phyloP scores from a whole-genome alignment of 1,140 invertebrate genomes.

The Adelges cooleyi region DNA sequence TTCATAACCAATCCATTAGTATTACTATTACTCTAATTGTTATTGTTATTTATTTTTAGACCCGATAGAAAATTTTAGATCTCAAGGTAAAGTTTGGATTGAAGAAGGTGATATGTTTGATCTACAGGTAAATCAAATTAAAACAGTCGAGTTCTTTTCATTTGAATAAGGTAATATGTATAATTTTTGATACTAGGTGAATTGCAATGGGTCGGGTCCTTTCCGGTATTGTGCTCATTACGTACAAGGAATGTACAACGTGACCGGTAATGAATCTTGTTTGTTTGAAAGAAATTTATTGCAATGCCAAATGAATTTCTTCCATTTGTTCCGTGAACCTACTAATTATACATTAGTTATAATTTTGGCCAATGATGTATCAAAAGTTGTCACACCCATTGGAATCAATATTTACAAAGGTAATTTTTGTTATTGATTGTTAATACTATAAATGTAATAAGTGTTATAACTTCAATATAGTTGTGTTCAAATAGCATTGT shows the following conservation, averaged over 20 bases:
- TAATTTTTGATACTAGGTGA: slow-evolving; percentile 27
- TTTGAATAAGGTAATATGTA: not conserved
- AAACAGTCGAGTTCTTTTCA: not conserved
- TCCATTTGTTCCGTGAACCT: slow-evolving; percentile 53
- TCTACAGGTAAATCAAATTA: slow-evolving; percentile 45
- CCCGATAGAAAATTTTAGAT: slow-evolving; percentile 51
- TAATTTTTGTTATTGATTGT: no score
- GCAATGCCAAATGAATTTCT: slow-evolving; percentile 49
- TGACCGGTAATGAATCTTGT: slow-evolving; percentile 67
- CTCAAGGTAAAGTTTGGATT: slow-evolving; percentile 63
- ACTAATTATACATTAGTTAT: slow-evolving; percentile 58
- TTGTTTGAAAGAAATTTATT: slow-evolving; percentile 9
- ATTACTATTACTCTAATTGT: not conserved
- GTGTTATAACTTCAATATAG: no score
- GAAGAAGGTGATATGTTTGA: slow-evolving; percentile 63
- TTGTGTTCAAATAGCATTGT: slow-evolving; percentile 1
- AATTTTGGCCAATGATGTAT: slow-evolving; percentile 60
- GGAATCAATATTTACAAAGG: slow-evolving; percentile 71
- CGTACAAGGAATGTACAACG: slow-evolving; percentile 54
- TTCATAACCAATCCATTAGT: not conserved
- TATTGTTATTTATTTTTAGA: slow-evolving; percentile 39
- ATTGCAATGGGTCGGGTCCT: slow-evolving; percentile 56
- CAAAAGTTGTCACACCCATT: slow-evolving; percentile 51
- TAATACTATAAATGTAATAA: no score
- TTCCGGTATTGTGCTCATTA: slow-evolving; percentile 54